phyloP scores from a whole-genome alignment of 2,888 invertebrate genomes.

The Halictus ligatus region DNA sequence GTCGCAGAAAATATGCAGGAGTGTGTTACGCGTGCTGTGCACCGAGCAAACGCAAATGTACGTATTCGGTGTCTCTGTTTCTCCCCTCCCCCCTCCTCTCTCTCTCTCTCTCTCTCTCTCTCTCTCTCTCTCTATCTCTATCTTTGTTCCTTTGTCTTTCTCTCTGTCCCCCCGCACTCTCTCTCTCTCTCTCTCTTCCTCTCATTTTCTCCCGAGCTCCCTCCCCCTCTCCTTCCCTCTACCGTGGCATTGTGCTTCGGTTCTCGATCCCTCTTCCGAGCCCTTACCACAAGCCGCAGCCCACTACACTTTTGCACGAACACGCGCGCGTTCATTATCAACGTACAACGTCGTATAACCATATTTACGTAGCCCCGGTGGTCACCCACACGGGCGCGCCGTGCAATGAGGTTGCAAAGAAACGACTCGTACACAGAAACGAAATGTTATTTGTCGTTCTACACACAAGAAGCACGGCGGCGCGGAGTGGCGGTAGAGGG shows the following conservation, averaged over 20 bases:
- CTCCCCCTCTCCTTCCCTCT: slow-evolving; percentile 12
- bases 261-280: slow-evolving; percentile 57
- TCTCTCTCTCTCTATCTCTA: not conserved
- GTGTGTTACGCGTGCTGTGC: slow-evolving; percentile 46
- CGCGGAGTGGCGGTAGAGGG: not conserved
- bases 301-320: slow-evolving; percentile 66
- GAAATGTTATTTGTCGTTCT: slow-evolving; percentile 61
- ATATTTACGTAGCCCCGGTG: slow-evolving; percentile 64
- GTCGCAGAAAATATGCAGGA: slow-evolving; percentile 57
- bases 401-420: slow-evolving; percentile 61
- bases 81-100: not conserved
- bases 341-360: slow-evolving; percentile 59
- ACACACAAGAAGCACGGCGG: not conserved
- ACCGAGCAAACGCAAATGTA: slow-evolving; percentile 40
- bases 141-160: not conserved
- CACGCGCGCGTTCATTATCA: slow-evolving; percentile 65
- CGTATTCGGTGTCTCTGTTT: slow-evolving; percentile 45
- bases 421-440: slow-evolving; percentile 58
- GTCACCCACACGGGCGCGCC: slow-evolving; percentile 52
- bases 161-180: not conserved
- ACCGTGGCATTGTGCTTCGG: slow-evolving; percentile 54
- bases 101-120: not conserved
- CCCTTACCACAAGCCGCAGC: slow-evolving; percentile 67
- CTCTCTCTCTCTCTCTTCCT: not conserved
- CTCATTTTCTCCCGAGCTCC: not conserved